Evolutionary conservation across 2,888 invertebrate genomes (phyloP).

Genomic region (Eupithecia centaureata): DNA sequence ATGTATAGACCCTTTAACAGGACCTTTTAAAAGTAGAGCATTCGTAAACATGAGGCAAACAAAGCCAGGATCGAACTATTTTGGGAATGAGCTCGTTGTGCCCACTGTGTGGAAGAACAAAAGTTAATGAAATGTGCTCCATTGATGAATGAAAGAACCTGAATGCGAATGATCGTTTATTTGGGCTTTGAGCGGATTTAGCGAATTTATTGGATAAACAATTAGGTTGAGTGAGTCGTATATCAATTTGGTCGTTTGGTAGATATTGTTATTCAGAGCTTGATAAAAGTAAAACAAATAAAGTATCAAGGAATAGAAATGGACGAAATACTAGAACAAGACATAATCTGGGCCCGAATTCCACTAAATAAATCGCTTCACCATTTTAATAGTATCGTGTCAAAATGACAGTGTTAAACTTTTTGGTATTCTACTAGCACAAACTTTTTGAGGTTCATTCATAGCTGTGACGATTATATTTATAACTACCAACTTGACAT

Average conservation of each 20-base stretch:
- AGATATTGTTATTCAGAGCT: neutral
- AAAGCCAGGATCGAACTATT: constrained; percentile 63
- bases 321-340: too few species aligned
- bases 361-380: too few species aligned
- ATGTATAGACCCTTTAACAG: neutral
- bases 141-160: constrained; percentile 9
- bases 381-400: too few species aligned
- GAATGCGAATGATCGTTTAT: constrained; percentile 10
- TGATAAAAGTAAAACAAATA: too few species aligned
- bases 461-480: too few species aligned
- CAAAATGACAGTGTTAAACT: too few species aligned
- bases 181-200: constrained; percentile 6
- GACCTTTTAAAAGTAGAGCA: constrained; percentile 51
- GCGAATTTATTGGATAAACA: neutral
- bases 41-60: constrained; percentile 54
- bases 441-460: too few species aligned
- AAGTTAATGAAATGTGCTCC: constrained; percentile 10
- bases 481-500: too few species aligned
- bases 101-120: constrained; percentile 18
- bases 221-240: neutral
- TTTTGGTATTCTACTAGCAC: too few species aligned
- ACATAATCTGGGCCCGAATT: too few species aligned
- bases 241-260: neutral
- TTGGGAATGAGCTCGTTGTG: constrained; percentile 47
- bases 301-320: too few species aligned